These are phyloP conservation scores for Hozukius guyotensis DNA, from an alignment of 2,797 vertebrate genomes.

Conservation along the genomic window DNA sequence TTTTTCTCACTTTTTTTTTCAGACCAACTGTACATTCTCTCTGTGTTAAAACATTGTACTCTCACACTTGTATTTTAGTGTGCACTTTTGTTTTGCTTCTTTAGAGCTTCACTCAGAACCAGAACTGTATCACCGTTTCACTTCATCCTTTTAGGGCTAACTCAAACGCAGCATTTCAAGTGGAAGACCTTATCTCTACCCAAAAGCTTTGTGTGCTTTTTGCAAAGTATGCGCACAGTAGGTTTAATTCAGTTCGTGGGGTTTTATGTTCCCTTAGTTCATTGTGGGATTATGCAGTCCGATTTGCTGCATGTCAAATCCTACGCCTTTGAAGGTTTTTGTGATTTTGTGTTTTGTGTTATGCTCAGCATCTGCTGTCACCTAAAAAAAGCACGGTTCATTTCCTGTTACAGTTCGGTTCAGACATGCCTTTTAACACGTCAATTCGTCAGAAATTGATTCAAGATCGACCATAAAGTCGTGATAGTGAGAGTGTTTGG, in stretches of 20 bases:
- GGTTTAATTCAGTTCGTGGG: conserved; percentile 56
- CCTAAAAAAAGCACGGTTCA: conserved; percentile 1
- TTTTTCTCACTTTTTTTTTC: not conserved
- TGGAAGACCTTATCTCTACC: conserved; percentile 24
- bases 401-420: conserved; percentile 16
- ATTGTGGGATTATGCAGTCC: conserved; percentile 59
- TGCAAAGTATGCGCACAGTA: conserved; percentile 28
- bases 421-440: not conserved
- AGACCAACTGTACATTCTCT: not conserved
- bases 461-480: conserved; percentile 11
- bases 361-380: conserved; percentile 34
- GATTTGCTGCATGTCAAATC: conserved; percentile 61
- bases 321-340: conserved; percentile 43
- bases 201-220: conserved; percentile 29
- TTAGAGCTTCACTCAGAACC: not conserved
- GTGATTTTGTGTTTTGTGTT: conserved; percentile 35
- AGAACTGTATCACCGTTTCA: not conserved
- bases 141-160: not conserved
- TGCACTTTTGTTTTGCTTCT: conserved; percentile 6
- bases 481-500: not conserved
- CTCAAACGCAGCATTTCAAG: conserved; percentile 13
- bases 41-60: not conserved
- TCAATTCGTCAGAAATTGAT: conserved; percentile 38
- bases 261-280: conserved; percentile 40
- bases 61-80: not conserved